Evolutionary conservation across 2,797 vertebrate species (phyloP), one percentile per base, ranked within the genome.

Genomic region (Perodicticus potto): DNA sequence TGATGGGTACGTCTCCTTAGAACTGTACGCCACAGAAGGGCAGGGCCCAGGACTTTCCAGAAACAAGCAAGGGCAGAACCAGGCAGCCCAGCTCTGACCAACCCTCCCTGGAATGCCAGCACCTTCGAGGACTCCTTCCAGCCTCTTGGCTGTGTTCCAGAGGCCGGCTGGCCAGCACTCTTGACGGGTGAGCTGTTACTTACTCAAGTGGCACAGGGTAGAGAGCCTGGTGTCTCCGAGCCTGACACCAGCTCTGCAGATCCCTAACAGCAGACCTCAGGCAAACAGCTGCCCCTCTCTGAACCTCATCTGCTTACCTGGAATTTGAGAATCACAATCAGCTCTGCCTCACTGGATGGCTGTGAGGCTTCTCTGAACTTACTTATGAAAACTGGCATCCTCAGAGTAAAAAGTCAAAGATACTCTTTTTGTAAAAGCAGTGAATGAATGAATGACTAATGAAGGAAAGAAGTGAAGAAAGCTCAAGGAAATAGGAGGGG

Each of bases 91-190:
- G 27, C 13, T 69, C 13, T 25, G 67, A 69, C 53, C 0, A 5
- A 65, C 84, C 80, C 84, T 84, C 72, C 90, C 55, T 72, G 92
- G 96, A 81, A 94, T 57, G 96, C 80, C 74, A 74, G 92, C 0
- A 3, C 81, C 81, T 91, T 74, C 7, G 13, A 95, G 92, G 84
- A 73, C 74, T 83, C 91, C 70, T 63, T 55, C 43, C 45, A 12
- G 67, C 32, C 59, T 40, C 55, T 45, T 43, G 93, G 91, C 59
- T 0, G 3, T 1, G 32, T 34, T 67, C 80, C 96, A 63, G 82
- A 72, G 78, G 65, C 45, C 0, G 0, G 20, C 34, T 1, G 14
- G 87, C 85, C 73, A 89, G 76, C 5, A 0, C 34, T 61, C 92
- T 20, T 14, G 22, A 10, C 0, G 0, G 32, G 49, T 2, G 13